Conservation (phyloP, 1,140 invertebrate genomes). For the Eciton burchellii region DNA sequence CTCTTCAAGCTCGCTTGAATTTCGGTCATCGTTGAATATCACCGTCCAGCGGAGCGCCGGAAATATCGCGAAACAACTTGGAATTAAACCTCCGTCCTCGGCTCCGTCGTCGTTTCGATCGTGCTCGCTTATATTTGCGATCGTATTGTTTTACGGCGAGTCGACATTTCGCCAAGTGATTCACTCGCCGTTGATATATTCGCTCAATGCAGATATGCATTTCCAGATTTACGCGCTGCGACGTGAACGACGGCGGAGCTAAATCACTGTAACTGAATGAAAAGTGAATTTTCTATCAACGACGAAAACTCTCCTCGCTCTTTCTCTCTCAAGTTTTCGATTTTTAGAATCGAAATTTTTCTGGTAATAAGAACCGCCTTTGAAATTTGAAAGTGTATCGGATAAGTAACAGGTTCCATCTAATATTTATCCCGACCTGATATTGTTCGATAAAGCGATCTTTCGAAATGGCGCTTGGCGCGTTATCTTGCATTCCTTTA, state of each 20-base stretch:
- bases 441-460: no score
- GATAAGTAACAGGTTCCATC: no score
- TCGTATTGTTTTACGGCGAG: slow-evolving; percentile 48
- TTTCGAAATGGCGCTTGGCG: no score
- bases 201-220: slow-evolving; percentile 20
- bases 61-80: neutral
- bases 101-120: neutral
- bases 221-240: slow-evolving; percentile 37
- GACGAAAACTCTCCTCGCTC: no score
- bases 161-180: slow-evolving; percentile 40
- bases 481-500: no score
- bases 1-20: neutral
- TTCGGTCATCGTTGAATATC: neutral
- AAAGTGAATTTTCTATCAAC: no score
- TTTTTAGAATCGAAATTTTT: no score
- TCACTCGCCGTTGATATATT: slow-evolving; percentile 31
- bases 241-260: slow-evolving; percentile 19
- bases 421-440: no score
- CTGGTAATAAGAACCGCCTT: no score
- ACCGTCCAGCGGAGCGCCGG: neutral
- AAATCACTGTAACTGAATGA: neutral
- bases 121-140: slow-evolving; percentile 3
- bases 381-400: no score
- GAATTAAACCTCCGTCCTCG: slow-evolving; percentile 2
- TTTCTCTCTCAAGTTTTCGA: no score